These are phyloP conservation scores for Saccostrea cuccullata DNA, from an alignment of 1,140 invertebrate species.

Conservation along the genomic window DNA sequence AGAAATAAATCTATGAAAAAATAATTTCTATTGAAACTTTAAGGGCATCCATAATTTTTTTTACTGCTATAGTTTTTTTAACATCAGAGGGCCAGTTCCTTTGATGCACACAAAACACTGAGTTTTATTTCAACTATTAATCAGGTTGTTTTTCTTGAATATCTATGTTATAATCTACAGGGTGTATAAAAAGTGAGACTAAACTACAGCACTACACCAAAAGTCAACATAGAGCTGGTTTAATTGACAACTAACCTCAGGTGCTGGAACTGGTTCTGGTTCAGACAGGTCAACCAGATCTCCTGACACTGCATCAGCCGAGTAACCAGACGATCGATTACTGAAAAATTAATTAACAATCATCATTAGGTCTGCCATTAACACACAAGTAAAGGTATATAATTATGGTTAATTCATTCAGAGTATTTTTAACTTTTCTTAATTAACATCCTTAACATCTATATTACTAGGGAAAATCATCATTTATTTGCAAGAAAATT, in stretches of 20 bases:
- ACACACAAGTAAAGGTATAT: too few relatives aligned
- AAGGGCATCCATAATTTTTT: too few relatives aligned
- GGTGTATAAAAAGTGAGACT: neutral
- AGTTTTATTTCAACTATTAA: too few relatives aligned
- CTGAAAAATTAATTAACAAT: neutral
- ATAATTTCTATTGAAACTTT: too few relatives aligned
- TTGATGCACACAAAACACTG: too few relatives aligned
- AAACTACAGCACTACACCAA: neutral
- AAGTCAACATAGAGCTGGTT: neutral
- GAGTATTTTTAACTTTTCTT: neutral
- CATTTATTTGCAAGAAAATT: neutral
- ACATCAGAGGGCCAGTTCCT: too few relatives aligned
- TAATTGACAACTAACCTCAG: neutral
- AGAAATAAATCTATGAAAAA: too few relatives aligned
- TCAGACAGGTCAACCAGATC: slow-evolving; percentile 8
- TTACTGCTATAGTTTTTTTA: too few relatives aligned
- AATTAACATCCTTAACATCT: neutral
- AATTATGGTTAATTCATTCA: neutral
- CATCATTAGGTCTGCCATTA: neutral
- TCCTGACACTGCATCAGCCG: neutral
- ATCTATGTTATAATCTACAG: neutral
- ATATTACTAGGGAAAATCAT: neutral
- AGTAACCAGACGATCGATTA: neutral
- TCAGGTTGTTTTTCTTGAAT: neutral
- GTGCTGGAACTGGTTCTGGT: neutral